Base-by-base conservation (phyloP, 2,113 vertebrate species). In the Protobothrops flavoviridis region DNA sequence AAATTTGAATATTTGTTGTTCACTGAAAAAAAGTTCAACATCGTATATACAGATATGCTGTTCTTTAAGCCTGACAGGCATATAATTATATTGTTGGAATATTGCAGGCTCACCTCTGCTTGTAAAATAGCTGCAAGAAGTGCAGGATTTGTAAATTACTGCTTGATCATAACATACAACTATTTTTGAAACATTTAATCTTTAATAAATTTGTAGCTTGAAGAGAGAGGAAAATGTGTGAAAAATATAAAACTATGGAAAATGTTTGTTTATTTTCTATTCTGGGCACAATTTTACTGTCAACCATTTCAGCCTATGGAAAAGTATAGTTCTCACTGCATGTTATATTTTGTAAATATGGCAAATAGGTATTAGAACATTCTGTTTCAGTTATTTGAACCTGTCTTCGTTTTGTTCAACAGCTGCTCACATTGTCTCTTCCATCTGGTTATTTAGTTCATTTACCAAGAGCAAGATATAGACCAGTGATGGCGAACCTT, bases 1-100 rank as follows among this genome's bases (percentile, higher is more conserved):
- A 69, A 12, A 21, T 53, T 94, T 12, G 7, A 50, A 56, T 90
- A 17, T 23, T 39, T 91, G n/a, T n/a, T 48, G 56, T 93, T 50
- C 11, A 5, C 12, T 45, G 53, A 53, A 56, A 85, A 94, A 92
- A 93, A 90, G 88, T 95, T 96, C 90, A 92, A 93, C 45, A 85
- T 95, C 89, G 90, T 93, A 48, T 92, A 91, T 95, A 95, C 48
- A 93, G 87, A 90, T 94, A 43, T 43, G 29, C 43, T 52, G 26
- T 87, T 64, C 23, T 85, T 85, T 85, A 90, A 29, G 95, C 94
- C 95, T 95, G 93, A 91, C 94, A 88, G 56, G 20, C 61, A 15
- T 93, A 91, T 93, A 39, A 8, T 95, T 10, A 57, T 89, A 90
- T 91, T 94, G 94, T 87, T 0, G 0, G 92, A 91, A 56, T 90